Evolutionary conservation across 2,797 vertebrate genomes (phyloP), one percentile per base, ranked within the genome.

Genomic region (Coreius guichenoti): DNA sequence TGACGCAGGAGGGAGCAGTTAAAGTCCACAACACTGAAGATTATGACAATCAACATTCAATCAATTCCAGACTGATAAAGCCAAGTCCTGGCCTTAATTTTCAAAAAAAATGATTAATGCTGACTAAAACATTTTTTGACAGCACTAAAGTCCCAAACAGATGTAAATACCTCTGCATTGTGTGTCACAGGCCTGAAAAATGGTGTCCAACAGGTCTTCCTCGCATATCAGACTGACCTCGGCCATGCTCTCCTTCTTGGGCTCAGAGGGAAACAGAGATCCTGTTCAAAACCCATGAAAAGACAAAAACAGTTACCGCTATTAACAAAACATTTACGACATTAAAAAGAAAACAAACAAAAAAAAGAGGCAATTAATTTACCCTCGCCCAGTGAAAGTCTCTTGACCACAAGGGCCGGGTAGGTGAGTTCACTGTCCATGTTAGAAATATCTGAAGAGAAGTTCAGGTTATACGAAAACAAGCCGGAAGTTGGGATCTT

Each of bases 181-280:
- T 3, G 91, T 88, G 88, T 98, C 96, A 43, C 96, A 97, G 0
- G 95, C 96, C 51, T 92, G 93, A 92, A 97, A 98, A 88, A 98
- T 94, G 0, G 96, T 94, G 36, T 97, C 94, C 16, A 98, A 92
- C 13, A 97, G 89, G 80, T 98, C 96, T 86, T 98, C 97, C 65
- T 97, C 97, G 45, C 93, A 95, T 89, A 96, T 96, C 33, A 96
- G 88, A 76, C 92, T 95, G 81, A 94, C 89, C 1, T 96, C 92
- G 0, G 91, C 77, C 61, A 87, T 84, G 0, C 58, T 91, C 11
- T 95, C 94, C 21, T 90, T 92, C 88, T 82, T 91, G 76, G 54
- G 85, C 6, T 92, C 92, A 0, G 78, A 49, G 12, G 89, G 39
- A 61, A 80, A 58, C 1, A 90, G 82, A 23, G 88, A 83, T 81